These are phyloP conservation scores for Clarias fuscus DNA, from an alignment of 2,797 vertebrate genomes.

Conservation along the genomic window DNA sequence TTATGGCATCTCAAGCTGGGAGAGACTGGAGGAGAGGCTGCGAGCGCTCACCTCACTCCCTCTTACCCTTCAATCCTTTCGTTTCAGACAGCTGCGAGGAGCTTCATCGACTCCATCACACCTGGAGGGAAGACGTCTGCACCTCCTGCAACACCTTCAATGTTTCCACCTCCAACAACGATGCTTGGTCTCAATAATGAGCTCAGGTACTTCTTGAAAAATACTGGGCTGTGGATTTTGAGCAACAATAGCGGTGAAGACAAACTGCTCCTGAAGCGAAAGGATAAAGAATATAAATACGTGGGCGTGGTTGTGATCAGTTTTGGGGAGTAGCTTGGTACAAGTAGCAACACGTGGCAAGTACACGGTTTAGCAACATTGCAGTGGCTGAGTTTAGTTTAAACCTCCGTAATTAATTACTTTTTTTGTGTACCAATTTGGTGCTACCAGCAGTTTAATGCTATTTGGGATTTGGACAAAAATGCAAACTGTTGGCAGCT, in stretches of 20 bases:
- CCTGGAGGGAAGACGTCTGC: neutral
- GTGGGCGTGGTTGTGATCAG: neutral
- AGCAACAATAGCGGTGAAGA: neutral
- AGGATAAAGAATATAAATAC: neutral
- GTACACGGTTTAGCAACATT: neutral
- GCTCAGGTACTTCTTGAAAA: conserved; percentile 38
- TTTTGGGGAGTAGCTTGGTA: neutral
- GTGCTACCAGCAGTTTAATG: neutral
- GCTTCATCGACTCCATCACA: conserved; percentile 15
- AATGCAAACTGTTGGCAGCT: too few relatives aligned
- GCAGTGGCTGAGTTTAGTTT: neutral
- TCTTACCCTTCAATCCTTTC: conserved; percentile 30
- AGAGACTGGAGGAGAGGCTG: conserved; percentile 62
- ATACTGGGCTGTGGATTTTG: conserved; percentile 1
- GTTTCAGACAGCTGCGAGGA: conserved; percentile 15
- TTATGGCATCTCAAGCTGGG: conserved; percentile 80
- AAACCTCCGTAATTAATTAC: neutral
- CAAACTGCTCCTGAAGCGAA: neutral
- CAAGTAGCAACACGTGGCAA: neutral
- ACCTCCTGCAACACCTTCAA: neutral
- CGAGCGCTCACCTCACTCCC: conserved; percentile 41
- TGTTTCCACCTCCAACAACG: neutral
- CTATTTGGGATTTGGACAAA: neutral
- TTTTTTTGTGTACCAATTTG: neutral
- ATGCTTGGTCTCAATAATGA: neutral